Conservation (phyloP, 2,888 invertebrate species). For the Netelia virgata region DNA sequence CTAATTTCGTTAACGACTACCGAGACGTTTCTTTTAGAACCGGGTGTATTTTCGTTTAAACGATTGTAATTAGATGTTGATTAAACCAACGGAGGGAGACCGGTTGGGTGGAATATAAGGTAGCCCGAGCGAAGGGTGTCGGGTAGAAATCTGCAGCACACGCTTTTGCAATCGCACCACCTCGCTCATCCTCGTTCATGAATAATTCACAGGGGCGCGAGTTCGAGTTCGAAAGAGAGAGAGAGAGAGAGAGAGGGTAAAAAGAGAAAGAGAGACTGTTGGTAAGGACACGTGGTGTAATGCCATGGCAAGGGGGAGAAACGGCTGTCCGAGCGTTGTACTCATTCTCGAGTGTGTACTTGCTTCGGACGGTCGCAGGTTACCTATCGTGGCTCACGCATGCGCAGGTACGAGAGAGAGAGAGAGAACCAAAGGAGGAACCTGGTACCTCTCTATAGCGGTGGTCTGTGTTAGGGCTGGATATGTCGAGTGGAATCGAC, state of each 20-base stretch:
- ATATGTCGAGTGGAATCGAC: constrained; percentile 8
- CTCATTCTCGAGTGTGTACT: constrained; percentile 44
- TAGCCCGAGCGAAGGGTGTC: constrained; percentile 17
- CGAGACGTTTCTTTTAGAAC: background rate
- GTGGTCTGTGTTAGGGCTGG: too few species aligned
- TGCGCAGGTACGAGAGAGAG: constrained; percentile 22
- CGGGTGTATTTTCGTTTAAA: background rate
- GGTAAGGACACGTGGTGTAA: constrained; percentile 46
- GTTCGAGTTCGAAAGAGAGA: background rate
- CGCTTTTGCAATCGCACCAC: constrained; percentile 35
- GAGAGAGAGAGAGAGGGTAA: background rate
- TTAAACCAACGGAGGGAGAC: constrained; percentile 14
- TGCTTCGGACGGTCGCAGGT: constrained; percentile 42
- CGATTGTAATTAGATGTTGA: background rate
- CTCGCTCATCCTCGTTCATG: constrained; percentile 54
- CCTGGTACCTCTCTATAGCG: background rate
- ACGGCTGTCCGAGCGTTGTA: constrained; percentile 58
- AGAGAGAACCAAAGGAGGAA: constrained; percentile 4
- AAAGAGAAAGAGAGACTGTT: constrained; percentile 6
- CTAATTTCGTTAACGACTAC: too few species aligned
- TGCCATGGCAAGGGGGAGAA: constrained; percentile 37
- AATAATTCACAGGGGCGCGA: constrained; percentile 55
- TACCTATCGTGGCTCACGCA: constrained; percentile 23
- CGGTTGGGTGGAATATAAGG: background rate
- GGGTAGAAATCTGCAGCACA: constrained; percentile 58